Evolutionary conservation across 2,113 vertebrate genomes (phyloP).

Genomic region (Zootoca vivipara): DNA sequence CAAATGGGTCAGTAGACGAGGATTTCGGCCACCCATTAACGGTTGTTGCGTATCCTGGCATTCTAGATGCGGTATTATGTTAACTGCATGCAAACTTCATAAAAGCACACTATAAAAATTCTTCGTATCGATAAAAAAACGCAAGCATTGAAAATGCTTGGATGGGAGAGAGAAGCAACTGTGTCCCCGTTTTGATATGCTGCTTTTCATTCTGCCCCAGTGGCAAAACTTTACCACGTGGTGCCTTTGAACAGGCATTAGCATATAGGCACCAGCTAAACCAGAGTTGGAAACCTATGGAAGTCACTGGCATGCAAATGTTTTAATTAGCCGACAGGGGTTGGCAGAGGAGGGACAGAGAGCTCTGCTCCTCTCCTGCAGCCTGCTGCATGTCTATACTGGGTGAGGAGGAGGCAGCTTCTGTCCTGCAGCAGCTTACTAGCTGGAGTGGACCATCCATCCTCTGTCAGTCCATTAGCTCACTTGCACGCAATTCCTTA

Average conservation of each 20-base stretch:
- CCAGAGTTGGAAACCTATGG: neutral
- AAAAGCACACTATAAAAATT: accelerated
- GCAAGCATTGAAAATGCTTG: neutral
- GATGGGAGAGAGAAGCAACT: accelerated
- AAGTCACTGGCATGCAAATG: neutral
- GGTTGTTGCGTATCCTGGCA: neutral
- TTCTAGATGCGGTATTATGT: neutral
- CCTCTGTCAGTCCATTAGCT: neutral
- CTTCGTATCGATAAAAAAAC: neutral
- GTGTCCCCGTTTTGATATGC: neutral
- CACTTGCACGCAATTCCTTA: neutral
- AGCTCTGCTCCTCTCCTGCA: no score
- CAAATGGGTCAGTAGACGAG: neutral
- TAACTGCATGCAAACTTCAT: accelerated
- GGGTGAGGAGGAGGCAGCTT: no score
- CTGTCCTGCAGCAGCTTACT: neutral
- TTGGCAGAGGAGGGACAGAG: neutral
- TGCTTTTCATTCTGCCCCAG: neutral
- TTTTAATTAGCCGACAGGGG: neutral
- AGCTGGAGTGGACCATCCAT: neutral
- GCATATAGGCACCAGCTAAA: neutral
- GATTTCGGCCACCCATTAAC: neutral
- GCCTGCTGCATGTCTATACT: no score
- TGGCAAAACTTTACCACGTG: conserved; percentile 1
- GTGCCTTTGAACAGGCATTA: neutral